A percentile compares a stretch with the other conserved stretches of the same genome.
Evolutionary conservation across 2,888 invertebrate species (phyloP).

Genomic region (Perizoma affinitatum): DNA sequence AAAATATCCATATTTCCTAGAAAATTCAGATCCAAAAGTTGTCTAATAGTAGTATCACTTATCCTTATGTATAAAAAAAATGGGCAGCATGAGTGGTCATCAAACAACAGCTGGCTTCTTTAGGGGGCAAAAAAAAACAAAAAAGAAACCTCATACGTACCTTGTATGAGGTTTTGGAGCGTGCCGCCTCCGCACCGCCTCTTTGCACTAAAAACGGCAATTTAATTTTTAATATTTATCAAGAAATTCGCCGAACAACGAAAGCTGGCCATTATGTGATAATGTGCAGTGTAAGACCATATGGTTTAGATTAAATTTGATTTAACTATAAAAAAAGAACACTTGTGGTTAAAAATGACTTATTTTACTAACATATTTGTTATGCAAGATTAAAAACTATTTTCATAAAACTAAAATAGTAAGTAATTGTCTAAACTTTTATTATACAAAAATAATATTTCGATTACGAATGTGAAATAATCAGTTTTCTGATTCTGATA

Average conservation of each 20-base stretch:
- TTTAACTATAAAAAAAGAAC: conserved; percentile 1
- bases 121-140: conserved; percentile 56
- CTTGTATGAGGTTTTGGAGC: conserved; percentile 65
- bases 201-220: conserved; percentile 59
- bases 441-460: too few relatives aligned
- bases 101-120: conserved; percentile 72
- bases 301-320: conserved; percentile 44
- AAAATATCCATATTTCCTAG: conserved; percentile 12
- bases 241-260: conserved; percentile 42
- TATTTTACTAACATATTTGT: too few relatives aligned
- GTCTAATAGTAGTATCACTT: conserved; percentile 70
- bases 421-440: too few relatives aligned
- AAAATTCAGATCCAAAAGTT: conserved; percentile 43
- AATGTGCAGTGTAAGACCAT: conserved; percentile 48
- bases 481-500: too few relatives aligned
- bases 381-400: too few relatives aligned
- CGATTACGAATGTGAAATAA: too few relatives aligned
- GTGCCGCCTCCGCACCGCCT: conserved; percentile 76
- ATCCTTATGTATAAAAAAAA: conserved; percentile 59
- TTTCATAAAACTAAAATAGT: too few relatives aligned
- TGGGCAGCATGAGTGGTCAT: conserved; percentile 75
- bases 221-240: conserved; percentile 57
- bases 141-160: conserved; percentile 18
- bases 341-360: background rate
- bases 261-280: conserved; percentile 33